Evolutionary conservation across 2,113 vertebrate species (phyloP).

Genomic region (Barnardius zonarius): DNA sequence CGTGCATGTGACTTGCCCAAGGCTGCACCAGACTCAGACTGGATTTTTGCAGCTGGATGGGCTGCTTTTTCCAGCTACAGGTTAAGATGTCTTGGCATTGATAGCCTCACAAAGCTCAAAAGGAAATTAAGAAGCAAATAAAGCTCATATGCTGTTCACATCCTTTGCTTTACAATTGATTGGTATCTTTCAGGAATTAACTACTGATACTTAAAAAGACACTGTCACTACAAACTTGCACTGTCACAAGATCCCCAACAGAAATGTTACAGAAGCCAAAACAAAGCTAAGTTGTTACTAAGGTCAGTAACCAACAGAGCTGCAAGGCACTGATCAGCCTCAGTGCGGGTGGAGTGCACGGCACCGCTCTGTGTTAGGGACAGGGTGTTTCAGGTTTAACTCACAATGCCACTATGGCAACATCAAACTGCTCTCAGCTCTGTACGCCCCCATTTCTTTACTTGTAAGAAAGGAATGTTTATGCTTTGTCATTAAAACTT

Average conservation of each 20-base stretch:
- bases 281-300: neutral
- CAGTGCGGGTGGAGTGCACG: rapidly evolving
- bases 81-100: neutral
- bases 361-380: neutral
- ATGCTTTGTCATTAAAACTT: neutral
- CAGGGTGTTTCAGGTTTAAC: neutral
- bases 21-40: neutral
- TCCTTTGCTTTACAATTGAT: neutral
- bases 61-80: neutral
- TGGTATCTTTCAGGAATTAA: neutral
- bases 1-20: neutral
- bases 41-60: neutral
- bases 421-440: neutral
- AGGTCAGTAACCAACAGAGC: neutral
- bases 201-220: neutral
- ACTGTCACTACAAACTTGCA: neutral
- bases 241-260: neutral
- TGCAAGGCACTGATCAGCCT: rapidly evolving
- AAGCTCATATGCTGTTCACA: neutral
- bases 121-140: neutral
- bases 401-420: neutral
- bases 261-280: neutral
- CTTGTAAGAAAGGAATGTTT: neutral
- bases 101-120: neutral
- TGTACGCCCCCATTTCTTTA: neutral